These are phyloP conservation scores for Miopithecus talapoin DNA, from an alignment of 2,797 vertebrate genomes.

Conservation along the genomic window DNA sequence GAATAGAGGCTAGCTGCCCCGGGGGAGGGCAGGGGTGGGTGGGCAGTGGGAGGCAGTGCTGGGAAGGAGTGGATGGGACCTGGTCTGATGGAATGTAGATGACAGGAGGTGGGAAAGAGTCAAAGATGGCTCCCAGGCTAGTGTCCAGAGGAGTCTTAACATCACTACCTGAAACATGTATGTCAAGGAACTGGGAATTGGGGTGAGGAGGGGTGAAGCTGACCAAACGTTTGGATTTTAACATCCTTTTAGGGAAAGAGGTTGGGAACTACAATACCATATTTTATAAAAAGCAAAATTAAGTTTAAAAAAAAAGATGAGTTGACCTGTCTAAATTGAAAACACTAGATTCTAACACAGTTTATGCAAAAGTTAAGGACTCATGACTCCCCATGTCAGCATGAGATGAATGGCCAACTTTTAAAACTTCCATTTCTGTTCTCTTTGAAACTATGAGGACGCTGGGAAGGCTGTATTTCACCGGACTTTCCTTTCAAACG, in stretches of 20 bases:
- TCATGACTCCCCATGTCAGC: not conserved
- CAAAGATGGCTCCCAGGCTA: not conserved
- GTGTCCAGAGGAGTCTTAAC: not conserved
- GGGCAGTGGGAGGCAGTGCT: rapidly evolving
- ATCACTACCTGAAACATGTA: not conserved
- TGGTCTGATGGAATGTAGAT: not conserved
- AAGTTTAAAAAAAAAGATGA: not conserved
- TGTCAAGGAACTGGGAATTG: not conserved
- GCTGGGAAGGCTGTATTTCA: conserved; percentile 15
- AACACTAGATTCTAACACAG: not conserved
- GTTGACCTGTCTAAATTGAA: not conserved
- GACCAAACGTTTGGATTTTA: not conserved
- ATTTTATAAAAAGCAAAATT: not conserved
- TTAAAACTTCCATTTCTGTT: conserved; percentile 62
- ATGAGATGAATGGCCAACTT: conserved; percentile 53
- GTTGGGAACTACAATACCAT: not conserved
- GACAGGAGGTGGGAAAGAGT: not conserved
- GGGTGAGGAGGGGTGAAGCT: not conserved
- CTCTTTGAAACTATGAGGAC: conserved; percentile 67
- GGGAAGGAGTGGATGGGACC: not conserved
- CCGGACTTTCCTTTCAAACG: not conserved
- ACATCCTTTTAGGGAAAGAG: not conserved
- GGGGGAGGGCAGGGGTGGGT: rapidly evolving
- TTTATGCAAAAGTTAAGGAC: not conserved
- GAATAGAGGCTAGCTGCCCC: not conserved